A percentile compares a stretch with the other conserved stretches of the same genome.
phyloP scores from a whole-genome alignment of 92 coral and sea anemone genomes.

The Palythoa grandiflora region DNA sequence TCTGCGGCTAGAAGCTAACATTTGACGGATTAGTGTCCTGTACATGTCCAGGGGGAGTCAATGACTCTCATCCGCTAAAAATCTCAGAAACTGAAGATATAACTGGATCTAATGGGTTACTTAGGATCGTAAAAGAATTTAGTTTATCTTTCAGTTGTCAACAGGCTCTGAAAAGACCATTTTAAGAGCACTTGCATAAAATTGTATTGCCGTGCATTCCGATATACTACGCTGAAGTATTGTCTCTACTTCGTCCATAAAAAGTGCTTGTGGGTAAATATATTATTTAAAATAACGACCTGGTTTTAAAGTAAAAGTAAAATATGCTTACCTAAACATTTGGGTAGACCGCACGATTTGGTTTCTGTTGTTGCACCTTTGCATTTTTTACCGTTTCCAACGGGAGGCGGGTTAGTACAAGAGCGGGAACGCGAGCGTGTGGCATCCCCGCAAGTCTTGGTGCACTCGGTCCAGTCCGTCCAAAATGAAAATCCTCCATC shows the following conservation, averaged over 20 bases:
- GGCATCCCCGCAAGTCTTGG: slow-evolving; percentile 42
- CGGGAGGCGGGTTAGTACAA: slow-evolving; percentile 38
- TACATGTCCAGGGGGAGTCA: too few species aligned
- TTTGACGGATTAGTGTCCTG: too few species aligned
- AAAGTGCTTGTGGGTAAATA: neutral
- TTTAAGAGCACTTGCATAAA: too few species aligned
- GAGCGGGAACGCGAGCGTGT: slow-evolving; percentile 40
- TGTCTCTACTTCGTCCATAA: neutral
- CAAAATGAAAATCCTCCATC: slow-evolving; percentile 38
- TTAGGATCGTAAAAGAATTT: too few species aligned
- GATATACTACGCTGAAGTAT: too few species aligned
- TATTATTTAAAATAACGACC: neutral
- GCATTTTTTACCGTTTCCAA: slow-evolving; percentile 27
- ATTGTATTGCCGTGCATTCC: neutral
- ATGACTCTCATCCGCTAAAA: too few species aligned
- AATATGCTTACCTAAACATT: slow-evolving; percentile 18
- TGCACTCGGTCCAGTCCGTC: slow-evolving; percentile 45
- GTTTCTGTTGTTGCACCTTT: slow-evolving; percentile 23
- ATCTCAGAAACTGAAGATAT: too few species aligned
- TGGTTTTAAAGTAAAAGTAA: neutral
- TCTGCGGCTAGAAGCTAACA: too few species aligned
- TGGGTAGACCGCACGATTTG: slow-evolving; percentile 29
- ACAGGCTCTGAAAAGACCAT: too few species aligned
- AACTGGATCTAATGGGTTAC: too few species aligned
- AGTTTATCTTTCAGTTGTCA: too few species aligned